Evolutionary conservation across 37 sponge, comb jelly and placozoan species (phyloP).

Genomic region (Diacarnus erythraeanus): DNA sequence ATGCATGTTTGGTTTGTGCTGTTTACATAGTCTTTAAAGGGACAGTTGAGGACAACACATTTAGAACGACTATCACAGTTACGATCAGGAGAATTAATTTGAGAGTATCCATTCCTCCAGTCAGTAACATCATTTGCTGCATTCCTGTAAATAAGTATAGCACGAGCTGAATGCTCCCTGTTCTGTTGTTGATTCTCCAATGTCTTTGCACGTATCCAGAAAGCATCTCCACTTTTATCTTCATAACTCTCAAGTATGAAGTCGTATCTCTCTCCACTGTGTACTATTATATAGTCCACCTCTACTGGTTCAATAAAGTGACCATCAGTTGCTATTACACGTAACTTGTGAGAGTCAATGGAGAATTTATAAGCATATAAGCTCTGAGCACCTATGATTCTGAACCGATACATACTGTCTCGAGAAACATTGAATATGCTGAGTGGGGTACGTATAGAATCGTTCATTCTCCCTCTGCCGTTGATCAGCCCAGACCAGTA

Average conservation of each 20-base stretch:
- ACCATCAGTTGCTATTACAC: constrained; percentile 69
- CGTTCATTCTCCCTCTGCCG: constrained; percentile 50
- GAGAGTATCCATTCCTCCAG: not conserved
- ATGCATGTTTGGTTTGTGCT: constrained; percentile 24
- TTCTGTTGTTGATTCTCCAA: constrained; percentile 20
- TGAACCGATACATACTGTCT: constrained; percentile 62
- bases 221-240: constrained; percentile 4
- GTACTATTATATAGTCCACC: constrained; percentile 71
- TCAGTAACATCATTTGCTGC: not conserved
- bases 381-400: constrained; percentile 75
- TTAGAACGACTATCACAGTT: not conserved
- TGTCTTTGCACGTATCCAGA: constrained; percentile 64
- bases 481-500: constrained; percentile 75
- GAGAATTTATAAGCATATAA: constrained; percentile 67
- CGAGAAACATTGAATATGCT: not conserved
- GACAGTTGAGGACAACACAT: constrained; percentile 71
- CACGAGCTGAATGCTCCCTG: constrained; percentile 26
- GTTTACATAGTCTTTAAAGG: constrained; percentile 47
- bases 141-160: constrained; percentile 32
- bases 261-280: constrained; percentile 80
- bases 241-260: constrained; percentile 42
- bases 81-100: not conserved
- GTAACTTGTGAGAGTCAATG: constrained; percentile 65
- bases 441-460: not conserved
- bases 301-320: constrained; percentile 35